Base-by-base conservation (phyloP, 2,888 invertebrate species). In the Crocallis elinguaria region DNA sequence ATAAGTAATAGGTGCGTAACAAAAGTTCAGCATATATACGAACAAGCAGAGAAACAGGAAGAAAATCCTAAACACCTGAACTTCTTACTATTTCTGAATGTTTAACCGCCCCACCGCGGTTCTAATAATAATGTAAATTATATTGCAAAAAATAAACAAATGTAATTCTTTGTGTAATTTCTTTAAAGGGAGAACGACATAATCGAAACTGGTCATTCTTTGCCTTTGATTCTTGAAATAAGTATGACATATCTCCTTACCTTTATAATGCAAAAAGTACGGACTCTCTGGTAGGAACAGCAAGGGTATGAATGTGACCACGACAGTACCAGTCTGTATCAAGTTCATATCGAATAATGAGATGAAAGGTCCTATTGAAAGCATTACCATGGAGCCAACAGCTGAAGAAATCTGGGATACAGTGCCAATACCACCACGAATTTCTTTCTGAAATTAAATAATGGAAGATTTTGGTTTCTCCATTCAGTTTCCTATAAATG, bases 271-370 rank as follows among this genome's bases (percentile, higher is more conserved):
- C 19, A 53, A 37, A 17, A 48, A 69, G 50, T 60, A 68, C 0
- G 77, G 76, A 27, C 72, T 76, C n/a, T 75, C 74, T 0, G 76
- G 77, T 12, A 77, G 14, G 27, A 69, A 66, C 8, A 73, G n/a
- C 17, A 73, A 29, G 0, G 76, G 74, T 7, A 72, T 11, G 0
- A 58, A 54, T 3, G 65, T 58, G 0, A 51, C 43, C 0, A 55
- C 27, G 3, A 66, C 51, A 0, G 30, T 19, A 2, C 5, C 14
- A 12, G 39, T 42, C 16, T 42, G 41, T 5, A 25, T 42, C 2
- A 42, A 14, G n/a, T 32, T 33, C 13, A 53, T 9, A 7, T 13
- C 6, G 1, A n/a, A 16, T 5, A 19, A 48, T 2, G 52, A 37
- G 2, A 53, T 11, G 12, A 27, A 53, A 4, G 52, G 52, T 14